A percentile compares a stretch with the other conserved stretches of the same genome.
phyloP scores from a whole-genome alignment of 2,888 invertebrate genomes.

The Lasioglossum oenotherae region DNA sequence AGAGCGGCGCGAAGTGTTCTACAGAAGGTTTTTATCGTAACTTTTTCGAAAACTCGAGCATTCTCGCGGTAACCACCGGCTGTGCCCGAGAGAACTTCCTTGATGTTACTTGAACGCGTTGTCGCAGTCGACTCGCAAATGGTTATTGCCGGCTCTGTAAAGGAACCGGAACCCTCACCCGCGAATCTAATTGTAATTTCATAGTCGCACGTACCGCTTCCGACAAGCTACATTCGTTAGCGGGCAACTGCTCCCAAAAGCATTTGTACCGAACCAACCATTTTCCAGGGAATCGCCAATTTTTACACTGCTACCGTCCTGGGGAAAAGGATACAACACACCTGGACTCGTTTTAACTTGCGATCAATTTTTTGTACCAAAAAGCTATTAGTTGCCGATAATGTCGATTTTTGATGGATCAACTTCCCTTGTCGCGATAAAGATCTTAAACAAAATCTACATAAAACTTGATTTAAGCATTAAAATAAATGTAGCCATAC shows the following conservation, averaged over 20 bases:
- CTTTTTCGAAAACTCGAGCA: slow-evolving; percentile 49
- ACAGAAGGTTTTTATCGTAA: slow-evolving; percentile 46
- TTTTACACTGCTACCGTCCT: neutral
- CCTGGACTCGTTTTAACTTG: too few relatives aligned
- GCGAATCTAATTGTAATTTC: slow-evolving; percentile 42
- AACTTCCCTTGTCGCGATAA: too few relatives aligned
- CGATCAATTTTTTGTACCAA: too few relatives aligned
- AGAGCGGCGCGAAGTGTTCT: slow-evolving; percentile 34
- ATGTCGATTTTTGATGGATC: too few relatives aligned
- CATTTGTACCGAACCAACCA: neutral
- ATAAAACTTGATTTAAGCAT: too few relatives aligned
- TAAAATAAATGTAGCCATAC: too few relatives aligned
- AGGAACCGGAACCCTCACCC: slow-evolving; percentile 9
- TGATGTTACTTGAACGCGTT: slow-evolving; percentile 56
- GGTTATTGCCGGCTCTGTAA: slow-evolving; percentile 55
- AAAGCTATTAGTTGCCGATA: too few relatives aligned
- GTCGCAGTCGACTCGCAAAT: slow-evolving; percentile 50
- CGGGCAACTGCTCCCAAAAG: neutral
- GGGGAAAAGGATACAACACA: too few relatives aligned
- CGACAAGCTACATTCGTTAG: neutral
- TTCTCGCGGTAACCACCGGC: slow-evolving; percentile 46
- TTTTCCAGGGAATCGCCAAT: neutral
- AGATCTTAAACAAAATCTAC: too few relatives aligned
- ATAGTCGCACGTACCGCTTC: slow-evolving; percentile 20
- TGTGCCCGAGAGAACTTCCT: slow-evolving; percentile 50